Evolutionary conservation across 2,797 vertebrate genomes (phyloP).

Genomic region (Euthynnus affinis): DNA sequence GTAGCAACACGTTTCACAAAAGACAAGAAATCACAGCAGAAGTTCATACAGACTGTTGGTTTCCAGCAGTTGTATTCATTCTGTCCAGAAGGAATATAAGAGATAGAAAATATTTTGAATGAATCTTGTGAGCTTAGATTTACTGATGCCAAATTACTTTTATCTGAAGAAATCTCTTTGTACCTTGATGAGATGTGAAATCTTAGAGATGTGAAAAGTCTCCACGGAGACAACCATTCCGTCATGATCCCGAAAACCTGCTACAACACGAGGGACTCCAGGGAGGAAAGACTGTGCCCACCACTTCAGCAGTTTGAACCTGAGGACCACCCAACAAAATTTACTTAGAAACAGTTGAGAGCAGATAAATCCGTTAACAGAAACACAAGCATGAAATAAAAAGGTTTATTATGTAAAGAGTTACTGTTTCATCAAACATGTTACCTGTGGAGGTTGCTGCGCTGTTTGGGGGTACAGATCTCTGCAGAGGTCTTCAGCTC

Average conservation of each 20-base stretch:
- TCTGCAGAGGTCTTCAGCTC: conserved; percentile 94
- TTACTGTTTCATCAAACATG: background rate
- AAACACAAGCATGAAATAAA: background rate
- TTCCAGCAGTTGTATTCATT: conserved; percentile 92
- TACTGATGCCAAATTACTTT: background rate
- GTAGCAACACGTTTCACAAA: conserved; percentile 86
- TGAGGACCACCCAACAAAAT: conserved; percentile 47
- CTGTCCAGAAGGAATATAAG: conserved; percentile 70
- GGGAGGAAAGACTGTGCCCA: conserved; percentile 91
- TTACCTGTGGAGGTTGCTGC: conserved; percentile 92
- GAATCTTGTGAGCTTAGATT: background rate
- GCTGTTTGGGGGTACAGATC: conserved; percentile 91
- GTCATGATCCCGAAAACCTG: conserved; percentile 91
- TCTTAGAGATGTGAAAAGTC: conserved; percentile 90
- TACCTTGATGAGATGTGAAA: conserved; percentile 93
- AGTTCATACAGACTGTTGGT: conserved; percentile 95
- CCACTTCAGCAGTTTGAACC: conserved; percentile 90
- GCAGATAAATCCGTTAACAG: background rate
- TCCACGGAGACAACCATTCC: conserved; percentile 88
- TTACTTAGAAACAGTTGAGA: background rate
- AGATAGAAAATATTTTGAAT: background rate
- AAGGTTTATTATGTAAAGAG: background rate
- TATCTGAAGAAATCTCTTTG: background rate
- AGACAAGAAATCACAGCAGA: conserved; percentile 90
- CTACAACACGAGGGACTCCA: conserved; percentile 90